These are phyloP conservation scores for Luperina testacea DNA, from an alignment of 2,888 invertebrate genomes.

Conservation along the genomic window DNA sequence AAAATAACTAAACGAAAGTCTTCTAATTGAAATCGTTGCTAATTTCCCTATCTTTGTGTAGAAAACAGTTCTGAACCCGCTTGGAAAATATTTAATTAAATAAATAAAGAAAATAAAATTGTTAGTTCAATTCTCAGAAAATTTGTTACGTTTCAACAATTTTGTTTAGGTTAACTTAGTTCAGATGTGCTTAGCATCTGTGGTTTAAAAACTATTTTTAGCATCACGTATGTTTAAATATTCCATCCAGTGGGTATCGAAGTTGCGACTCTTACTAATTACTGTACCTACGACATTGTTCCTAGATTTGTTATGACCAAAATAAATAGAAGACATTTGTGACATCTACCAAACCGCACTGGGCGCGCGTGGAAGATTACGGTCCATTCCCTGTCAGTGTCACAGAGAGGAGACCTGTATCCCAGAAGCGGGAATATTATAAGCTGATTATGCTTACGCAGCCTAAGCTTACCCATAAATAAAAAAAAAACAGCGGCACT, in stretches of 20 bases:
- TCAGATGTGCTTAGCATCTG: neutral
- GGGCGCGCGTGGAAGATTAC: neutral
- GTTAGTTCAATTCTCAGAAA: neutral
- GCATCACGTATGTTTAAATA: neutral
- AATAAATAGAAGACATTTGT: neutral
- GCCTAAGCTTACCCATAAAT: constrained; percentile 4
- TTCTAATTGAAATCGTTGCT: constrained; percentile 6
- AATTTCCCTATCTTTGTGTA: constrained; percentile 28
- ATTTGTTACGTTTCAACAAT: neutral
- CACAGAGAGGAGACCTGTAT: neutral
- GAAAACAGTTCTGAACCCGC: constrained; percentile 1
- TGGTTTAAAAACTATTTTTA: neutral
- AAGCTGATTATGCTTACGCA: neutral
- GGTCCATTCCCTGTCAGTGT: neutral
- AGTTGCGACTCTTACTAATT: neutral
- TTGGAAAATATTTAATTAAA: neutral
- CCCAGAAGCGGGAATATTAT: neutral
- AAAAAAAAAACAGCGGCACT: neutral
- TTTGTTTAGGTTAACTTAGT: neutral
- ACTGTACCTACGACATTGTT: neutral
- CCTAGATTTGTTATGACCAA: neutral
- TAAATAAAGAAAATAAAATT: neutral
- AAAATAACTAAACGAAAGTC: neutral
- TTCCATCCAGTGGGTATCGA: neutral
- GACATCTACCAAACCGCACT: too few species aligned